Percentiles rank a stretch among this genome's conserved stretches.
These are phyloP conservation scores for Myopa tessellatipennis DNA, from an alignment of 2,888 invertebrate species.

Conservation along the genomic window DNA sequence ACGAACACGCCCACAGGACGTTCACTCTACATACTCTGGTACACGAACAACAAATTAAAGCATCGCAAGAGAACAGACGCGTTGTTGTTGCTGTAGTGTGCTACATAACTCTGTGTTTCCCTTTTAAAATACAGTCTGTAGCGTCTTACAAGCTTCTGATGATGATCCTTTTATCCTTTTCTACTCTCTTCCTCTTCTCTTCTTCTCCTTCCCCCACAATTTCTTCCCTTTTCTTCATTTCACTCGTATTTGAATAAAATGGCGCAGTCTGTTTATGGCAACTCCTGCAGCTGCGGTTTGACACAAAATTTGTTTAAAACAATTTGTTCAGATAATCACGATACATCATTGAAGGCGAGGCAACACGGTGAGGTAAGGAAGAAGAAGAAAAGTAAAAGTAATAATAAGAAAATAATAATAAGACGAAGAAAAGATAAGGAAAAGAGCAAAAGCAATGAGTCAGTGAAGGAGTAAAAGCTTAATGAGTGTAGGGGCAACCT, in stretches of 20 bases:
- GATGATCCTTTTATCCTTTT: background rate
- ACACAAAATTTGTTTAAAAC: slow-evolving; percentile 40
- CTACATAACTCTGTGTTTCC: background rate
- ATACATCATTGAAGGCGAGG: background rate
- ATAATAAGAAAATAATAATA: background rate
- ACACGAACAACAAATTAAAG: slow-evolving; percentile 44
- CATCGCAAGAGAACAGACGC: slow-evolving; percentile 40
- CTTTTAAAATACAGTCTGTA: background rate
- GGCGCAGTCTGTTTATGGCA: slow-evolving; percentile 55
- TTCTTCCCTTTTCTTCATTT: background rate
- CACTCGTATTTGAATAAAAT: background rate
- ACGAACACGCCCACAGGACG: no score
- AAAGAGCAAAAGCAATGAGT: background rate
- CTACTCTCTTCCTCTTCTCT: background rate
- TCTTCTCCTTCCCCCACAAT: background rate
- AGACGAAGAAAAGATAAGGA: background rate
- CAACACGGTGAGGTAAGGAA: background rate
- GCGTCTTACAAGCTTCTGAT: no score
- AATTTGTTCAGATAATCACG: slow-evolving; percentile 38
- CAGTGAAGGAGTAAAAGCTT: background rate
- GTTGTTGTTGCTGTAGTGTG: slow-evolving; percentile 35
- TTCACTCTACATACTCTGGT: background rate
- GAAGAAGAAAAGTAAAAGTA: background rate
- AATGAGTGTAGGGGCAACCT: no score
- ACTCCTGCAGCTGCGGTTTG: slow-evolving; percentile 56